phyloP scores from a whole-genome alignment of 1,140 invertebrate genomes.

The Zaprionus ghesquierei region DNA sequence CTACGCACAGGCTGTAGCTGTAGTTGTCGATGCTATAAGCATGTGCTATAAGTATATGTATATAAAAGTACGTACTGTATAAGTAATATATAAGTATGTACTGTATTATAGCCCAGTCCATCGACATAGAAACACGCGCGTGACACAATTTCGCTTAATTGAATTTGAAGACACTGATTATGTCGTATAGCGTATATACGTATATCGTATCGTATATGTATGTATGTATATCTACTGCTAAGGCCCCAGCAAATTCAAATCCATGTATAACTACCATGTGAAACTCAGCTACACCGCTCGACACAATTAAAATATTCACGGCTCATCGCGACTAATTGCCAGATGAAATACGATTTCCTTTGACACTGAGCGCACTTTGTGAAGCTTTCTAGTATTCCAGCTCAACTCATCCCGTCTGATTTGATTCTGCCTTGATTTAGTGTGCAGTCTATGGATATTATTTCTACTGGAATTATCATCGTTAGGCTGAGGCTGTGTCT shows the following conservation, averaged over 20 bases:
- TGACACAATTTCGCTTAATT: slow-evolving; percentile 74
- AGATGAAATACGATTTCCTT: slow-evolving; percentile 77
- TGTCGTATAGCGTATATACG: background rate
- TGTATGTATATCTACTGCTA: background rate
- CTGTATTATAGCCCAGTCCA: background rate
- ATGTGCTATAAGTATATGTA: background rate
- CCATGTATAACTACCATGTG: background rate
- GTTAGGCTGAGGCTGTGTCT: background rate
- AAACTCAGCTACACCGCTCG: background rate
- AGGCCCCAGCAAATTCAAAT: background rate
- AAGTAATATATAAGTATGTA: background rate
- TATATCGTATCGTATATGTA: background rate
- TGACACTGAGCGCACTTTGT: slow-evolving; percentile 65
- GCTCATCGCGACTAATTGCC: slow-evolving; percentile 57
- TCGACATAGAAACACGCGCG: slow-evolving; percentile 35
- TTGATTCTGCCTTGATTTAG: slow-evolving; percentile 30
- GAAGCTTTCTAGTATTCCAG: background rate
- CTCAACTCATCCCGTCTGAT: background rate
- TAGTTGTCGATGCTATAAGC: background rate
- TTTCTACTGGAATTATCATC: slow-evolving; percentile 18
- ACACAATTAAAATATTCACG: slow-evolving; percentile 52
- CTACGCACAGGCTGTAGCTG: background rate
- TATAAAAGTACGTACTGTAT: slow-evolving; percentile 1
- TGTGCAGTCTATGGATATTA: slow-evolving; percentile 18
- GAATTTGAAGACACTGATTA: slow-evolving; percentile 55